A percentile compares a stretch with the other conserved stretches of the same genome.
Conservation (phyloP, 1,140 invertebrate species). For the Drosophila pandora region DNA sequence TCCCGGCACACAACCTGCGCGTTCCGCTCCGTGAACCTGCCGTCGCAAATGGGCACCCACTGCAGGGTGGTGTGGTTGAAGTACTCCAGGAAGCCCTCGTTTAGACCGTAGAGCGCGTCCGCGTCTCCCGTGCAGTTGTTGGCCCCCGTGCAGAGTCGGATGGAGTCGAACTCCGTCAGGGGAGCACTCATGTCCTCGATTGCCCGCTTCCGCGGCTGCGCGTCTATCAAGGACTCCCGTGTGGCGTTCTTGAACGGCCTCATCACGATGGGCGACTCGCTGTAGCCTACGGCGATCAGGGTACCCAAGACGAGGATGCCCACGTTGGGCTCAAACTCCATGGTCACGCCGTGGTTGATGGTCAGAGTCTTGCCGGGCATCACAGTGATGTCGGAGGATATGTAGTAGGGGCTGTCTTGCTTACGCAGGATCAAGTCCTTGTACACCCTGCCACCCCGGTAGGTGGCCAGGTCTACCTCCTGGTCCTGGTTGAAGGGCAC, state of each 20-base stretch:
- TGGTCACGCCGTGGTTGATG: slow-evolving; percentile 94
- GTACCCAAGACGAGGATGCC: slow-evolving; percentile 98
- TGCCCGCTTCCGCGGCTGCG: slow-evolving; percentile 84
- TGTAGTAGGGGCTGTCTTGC: slow-evolving; percentile 90
- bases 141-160: slow-evolving; percentile 89
- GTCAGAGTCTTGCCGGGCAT: slow-evolving; percentile 96
- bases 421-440: slow-evolving; percentile 89
- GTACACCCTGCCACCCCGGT: slow-evolving; percentile 92
- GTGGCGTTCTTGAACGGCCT: slow-evolving; percentile 86
- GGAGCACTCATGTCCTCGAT: slow-evolving; percentile 70
- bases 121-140: slow-evolving; percentile 87
- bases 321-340: slow-evolving; percentile 98
- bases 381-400: slow-evolving; percentile 97
- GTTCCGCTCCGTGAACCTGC: slow-evolving; percentile 96
- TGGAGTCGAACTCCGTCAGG: slow-evolving; percentile 85
- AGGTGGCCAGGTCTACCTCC: slow-evolving; percentile 84
- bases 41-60: slow-evolving; percentile 98
- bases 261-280: slow-evolving; percentile 93
- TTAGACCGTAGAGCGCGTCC: slow-evolving; percentile 84
- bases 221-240: slow-evolving; percentile 40
- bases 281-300: slow-evolving; percentile 92
- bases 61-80: slow-evolving; percentile 97
- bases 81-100: slow-evolving; percentile 95
- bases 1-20: slow-evolving; percentile 97
- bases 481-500: slow-evolving; percentile 84